phyloP scores from a whole-genome alignment of 2,797 vertebrate genomes.

The Myripristis jacobus region DNA sequence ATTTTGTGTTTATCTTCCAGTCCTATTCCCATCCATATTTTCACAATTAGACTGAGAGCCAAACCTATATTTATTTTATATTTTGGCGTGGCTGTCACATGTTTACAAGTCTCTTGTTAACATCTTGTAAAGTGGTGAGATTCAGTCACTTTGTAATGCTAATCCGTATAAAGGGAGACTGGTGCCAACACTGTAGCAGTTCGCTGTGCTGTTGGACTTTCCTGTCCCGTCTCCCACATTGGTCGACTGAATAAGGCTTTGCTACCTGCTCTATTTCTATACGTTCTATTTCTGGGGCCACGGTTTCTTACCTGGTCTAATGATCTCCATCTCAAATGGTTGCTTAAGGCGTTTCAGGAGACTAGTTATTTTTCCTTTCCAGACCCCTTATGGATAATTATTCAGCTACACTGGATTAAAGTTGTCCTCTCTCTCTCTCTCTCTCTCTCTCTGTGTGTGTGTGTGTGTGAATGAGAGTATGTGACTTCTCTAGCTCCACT shows the following conservation, averaged over 20 bases:
- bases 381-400: constrained; percentile 29
- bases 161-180: background rate
- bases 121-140: background rate
- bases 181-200: background rate
- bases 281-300: constrained; percentile 35
- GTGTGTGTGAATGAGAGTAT: background rate
- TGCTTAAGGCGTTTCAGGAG: constrained; percentile 11
- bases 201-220: background rate
- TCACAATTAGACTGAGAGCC: background rate
- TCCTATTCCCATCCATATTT: constrained; percentile 4
- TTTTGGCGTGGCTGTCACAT: background rate
- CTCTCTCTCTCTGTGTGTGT: constrained; percentile 10
- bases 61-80: background rate
- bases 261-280: background rate
- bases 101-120: background rate
- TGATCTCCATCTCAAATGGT: constrained; percentile 15
- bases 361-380: constrained; percentile 25
- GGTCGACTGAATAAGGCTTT: constrained; percentile 19
- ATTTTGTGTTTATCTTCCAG: too few species aligned
- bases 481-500: constrained; percentile 2
- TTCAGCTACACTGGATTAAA: constrained; percentile 15
- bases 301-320: constrained; percentile 16
- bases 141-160: background rate
- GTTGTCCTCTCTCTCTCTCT: background rate
- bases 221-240: constrained; percentile 9